Evolutionary conservation across 2,888 invertebrate species (phyloP), one percentile per base, ranked within the genome.

Genomic region (Drosophila lutescens): DNA sequence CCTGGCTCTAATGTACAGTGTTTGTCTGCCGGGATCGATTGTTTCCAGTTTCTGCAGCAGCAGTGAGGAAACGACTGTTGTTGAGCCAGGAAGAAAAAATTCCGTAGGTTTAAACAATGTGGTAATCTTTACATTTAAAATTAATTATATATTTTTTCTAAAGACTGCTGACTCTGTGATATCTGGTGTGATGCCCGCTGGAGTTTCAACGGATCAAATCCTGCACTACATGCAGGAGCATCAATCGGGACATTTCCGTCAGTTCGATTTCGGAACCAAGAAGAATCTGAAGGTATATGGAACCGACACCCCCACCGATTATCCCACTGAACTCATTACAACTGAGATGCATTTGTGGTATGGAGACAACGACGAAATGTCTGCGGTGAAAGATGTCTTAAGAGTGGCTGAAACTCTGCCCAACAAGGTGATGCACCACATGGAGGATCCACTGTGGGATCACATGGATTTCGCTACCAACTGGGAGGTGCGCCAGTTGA

Each of bases 1-100:
- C 75, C 90, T 92, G 0, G 90, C 92, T 0, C 90, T 93, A 5
- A 93, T 93, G 0, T 89, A 93, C 65, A 74, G 91, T 0, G 46
- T 2, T 0, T 95, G 95, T 79, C 76, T 61, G 0, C 69, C 74
- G 2, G 56, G 77, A 4, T 78, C 83, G 0, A 44, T 61, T 7
- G 61, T 59, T 13, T 51, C 49, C n/a, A 41, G 30, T 0, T 68
- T 95, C n/a, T 78, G 80, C 17, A 70, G 62, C 59, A 93, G 76
- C 15, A 62, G 47, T 57, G 93, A 92, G 2, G 13, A 65, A 15
- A 53, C 40, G 15, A 8, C 8, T 20, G 61, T 30, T 30, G 2
- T 38, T 30, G 20, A 44, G 1, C 51, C 32, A 10, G 78, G 78
- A 43, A 43, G 78, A 9, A 46, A 58, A 4, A 81, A 79, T 53